Conservation (phyloP, 1,140 invertebrate genomes). For the Leptoteleia sp. region DNA sequence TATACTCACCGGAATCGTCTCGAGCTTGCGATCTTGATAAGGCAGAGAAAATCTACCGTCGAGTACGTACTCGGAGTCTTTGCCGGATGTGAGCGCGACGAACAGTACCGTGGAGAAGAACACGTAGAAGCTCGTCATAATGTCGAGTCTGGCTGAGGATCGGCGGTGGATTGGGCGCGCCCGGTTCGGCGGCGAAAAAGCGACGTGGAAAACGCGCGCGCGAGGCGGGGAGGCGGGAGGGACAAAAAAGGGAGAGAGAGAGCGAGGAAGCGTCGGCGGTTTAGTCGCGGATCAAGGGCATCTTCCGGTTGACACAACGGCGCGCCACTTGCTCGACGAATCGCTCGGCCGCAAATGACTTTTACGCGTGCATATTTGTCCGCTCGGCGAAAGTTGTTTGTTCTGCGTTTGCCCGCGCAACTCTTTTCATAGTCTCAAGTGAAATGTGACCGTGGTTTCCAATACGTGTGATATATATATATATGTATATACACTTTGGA, state of each 20-base stretch:
- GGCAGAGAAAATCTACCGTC: constrained; percentile 21
- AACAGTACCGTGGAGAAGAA: constrained; percentile 23
- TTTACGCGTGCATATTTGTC: constrained; percentile 17
- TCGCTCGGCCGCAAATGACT: neutral
- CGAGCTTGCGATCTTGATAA: constrained; percentile 29
- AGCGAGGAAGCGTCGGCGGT: neutral
- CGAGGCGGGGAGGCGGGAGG: too few species aligned
- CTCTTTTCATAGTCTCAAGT: constrained; percentile 41
- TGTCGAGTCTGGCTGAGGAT: too few species aligned
- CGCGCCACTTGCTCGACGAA: constrained; percentile 2
- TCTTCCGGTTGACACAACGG: neutral
- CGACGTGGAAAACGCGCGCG: too few species aligned
- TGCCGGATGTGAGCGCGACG: constrained; percentile 20
- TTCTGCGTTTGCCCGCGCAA: constrained; percentile 3
- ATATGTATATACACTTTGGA: constrained; percentile 23
- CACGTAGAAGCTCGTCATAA: constrained; percentile 22
- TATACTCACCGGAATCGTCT: constrained; percentile 41
- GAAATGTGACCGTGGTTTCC: constrained; percentile 29
- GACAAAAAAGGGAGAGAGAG: too few species aligned
- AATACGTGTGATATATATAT: constrained; percentile 11
- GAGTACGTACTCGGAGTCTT: constrained; percentile 25
- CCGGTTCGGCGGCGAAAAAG: too few species aligned
- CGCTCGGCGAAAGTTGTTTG: neutral
- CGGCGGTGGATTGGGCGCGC: too few species aligned
- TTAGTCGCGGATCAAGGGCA: constrained; percentile 7